Evolutionary conservation across 1,140 invertebrate species (phyloP).

Genomic region (Cherax quadricarinatus): DNA sequence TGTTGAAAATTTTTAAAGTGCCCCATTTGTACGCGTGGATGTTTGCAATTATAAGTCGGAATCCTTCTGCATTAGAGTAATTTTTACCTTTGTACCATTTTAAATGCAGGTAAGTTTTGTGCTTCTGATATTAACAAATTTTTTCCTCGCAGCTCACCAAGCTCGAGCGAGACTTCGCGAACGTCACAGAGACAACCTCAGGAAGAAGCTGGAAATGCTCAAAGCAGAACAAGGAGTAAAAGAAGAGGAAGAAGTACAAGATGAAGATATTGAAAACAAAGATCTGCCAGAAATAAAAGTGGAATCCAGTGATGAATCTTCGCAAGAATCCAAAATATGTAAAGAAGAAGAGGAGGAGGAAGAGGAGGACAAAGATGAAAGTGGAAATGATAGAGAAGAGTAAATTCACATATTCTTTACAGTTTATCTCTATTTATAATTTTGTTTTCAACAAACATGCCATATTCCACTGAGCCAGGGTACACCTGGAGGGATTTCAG

Average conservation of each 20-base stretch:
- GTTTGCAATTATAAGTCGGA: too few relatives aligned
- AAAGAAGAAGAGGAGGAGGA: constrained; percentile 7
- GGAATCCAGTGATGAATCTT: background rate
- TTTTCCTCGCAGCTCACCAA: constrained; percentile 6
- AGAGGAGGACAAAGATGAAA: background rate
- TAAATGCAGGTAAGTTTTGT: too few relatives aligned
- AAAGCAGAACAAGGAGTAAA: constrained; percentile 48
- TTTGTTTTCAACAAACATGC: too few relatives aligned
- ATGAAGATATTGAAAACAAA: background rate
- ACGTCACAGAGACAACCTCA: constrained; percentile 43
- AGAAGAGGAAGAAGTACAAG: constrained; percentile 33
- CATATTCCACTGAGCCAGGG: too few relatives aligned
- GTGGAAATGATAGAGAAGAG: background rate
- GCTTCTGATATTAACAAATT: background rate
- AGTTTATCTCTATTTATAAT: too few relatives aligned
- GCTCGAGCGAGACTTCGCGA: constrained; percentile 38
- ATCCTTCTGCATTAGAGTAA: too few relatives aligned
- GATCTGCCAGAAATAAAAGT: background rate
- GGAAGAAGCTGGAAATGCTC: constrained; percentile 51
- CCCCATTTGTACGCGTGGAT: too few relatives aligned
- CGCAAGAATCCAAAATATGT: background rate
- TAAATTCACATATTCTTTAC: background rate
- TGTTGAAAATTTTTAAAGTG: too few relatives aligned
- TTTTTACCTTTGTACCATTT: too few relatives aligned
- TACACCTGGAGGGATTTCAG: too few relatives aligned